A percentile compares a stretch with the other conserved stretches of the same genome.
phyloP scores from a whole-genome alignment of 2,113 vertebrate genomes.

The Cranoglanis bouderius region DNA sequence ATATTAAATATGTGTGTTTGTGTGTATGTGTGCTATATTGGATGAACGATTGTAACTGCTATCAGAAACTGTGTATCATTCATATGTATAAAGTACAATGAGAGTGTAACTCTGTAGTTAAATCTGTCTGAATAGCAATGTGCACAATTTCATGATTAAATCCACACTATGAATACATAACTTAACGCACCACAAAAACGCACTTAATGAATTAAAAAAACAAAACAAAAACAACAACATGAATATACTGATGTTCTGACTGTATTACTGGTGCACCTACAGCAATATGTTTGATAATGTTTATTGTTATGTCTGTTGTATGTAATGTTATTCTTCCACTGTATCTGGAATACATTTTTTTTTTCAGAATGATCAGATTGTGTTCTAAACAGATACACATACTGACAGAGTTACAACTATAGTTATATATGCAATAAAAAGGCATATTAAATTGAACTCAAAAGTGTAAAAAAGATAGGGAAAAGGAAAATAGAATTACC shows the following conservation, averaged over 20 bases:
- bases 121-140: not conserved
- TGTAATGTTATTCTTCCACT: not conserved
- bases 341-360: not conserved
- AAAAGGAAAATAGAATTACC: not conserved
- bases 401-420: too few relatives aligned
- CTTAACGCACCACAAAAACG: too few relatives aligned
- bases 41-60: not conserved
- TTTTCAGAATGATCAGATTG: not conserved
- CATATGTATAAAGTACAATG: not conserved
- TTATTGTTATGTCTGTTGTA: not conserved
- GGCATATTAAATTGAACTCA: not conserved
- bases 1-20: not conserved
- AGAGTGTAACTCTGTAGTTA: not conserved
- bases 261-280: not conserved
- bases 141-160: not conserved
- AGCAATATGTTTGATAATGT: not conserved
- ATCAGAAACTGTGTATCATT: not conserved
- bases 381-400: not conserved
- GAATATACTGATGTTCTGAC: not conserved
- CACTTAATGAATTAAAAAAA: not conserved
- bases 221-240: too few relatives aligned
- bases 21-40: not conserved
- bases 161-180: not conserved
- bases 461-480: not conserved
- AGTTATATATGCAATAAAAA: too few relatives aligned